Percentiles rank a stretch among this genome's conserved stretches.
Evolutionary conservation across 1,140 invertebrate species (phyloP).

Genomic region (Zaprionus capensis): DNA sequence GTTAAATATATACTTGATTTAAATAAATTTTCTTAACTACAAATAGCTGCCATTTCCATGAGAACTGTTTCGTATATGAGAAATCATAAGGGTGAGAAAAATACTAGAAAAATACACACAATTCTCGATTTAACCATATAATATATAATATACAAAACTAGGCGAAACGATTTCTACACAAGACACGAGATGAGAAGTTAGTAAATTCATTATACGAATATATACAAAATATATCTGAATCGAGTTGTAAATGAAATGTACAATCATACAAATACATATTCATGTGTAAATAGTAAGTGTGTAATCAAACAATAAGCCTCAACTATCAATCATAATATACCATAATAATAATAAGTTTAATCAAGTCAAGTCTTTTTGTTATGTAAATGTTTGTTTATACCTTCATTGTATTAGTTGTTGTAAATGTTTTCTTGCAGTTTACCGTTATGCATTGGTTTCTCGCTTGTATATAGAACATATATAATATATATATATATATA

Average conservation of each 20-base stretch:
- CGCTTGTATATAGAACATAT: not conserved
- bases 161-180: conserved; percentile 52
- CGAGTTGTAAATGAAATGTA: conserved; percentile 34
- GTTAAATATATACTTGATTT: conserved; percentile 78
- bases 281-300: conserved; percentile 3
- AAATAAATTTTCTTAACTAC: conserved; percentile 84
- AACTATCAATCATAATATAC: conserved; percentile 50
- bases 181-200: conserved; percentile 22
- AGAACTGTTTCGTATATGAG: conserved; percentile 76
- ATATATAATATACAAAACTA: conserved; percentile 30
- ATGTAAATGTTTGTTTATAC: conserved; percentile 72
- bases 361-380: conserved; percentile 81
- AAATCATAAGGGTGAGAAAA: conserved; percentile 30
- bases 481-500: conserved; percentile 38
- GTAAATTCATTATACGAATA: conserved; percentile 3
- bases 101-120: conserved; percentile 22
- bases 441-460: conserved; percentile 27
- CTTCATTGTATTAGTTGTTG: conserved; percentile 62
- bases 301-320: conserved; percentile 28
- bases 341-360: conserved; percentile 38
- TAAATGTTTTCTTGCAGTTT: conserved; percentile 64
- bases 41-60: conserved; percentile 84
- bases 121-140: conserved; percentile 7
- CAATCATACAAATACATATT: conserved; percentile 7
- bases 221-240: conserved; percentile 30